Percentiles rank a stretch among this genome's conserved stretches.
These are phyloP conservation scores for Eubucco bourcierii DNA, from an alignment of 2,113 vertebrate genomes.

Conservation along the genomic window DNA sequence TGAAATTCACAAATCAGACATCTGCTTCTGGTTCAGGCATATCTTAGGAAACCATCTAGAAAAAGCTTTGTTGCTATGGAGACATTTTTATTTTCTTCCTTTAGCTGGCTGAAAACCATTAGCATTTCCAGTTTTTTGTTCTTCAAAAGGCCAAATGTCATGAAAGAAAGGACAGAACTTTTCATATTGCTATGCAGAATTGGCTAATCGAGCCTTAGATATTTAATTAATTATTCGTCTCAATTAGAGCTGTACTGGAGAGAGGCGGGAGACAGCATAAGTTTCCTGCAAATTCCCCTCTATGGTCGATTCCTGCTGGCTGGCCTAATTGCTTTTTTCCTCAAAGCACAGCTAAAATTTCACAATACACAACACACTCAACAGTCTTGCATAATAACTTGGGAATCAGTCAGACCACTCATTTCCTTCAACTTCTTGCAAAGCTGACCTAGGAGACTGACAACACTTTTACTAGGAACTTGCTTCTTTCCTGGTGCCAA, in stretches of 20 bases:
- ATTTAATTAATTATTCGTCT: slow-evolving; percentile 59
- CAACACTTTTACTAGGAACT: background rate
- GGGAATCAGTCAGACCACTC: background rate
- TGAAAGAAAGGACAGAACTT: slow-evolving; percentile 72
- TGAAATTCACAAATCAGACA: slow-evolving; percentile 84
- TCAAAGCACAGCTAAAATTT: slow-evolving; percentile 23
- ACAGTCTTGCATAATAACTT: background rate
- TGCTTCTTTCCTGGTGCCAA: background rate
- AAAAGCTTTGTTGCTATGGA: slow-evolving; percentile 88
- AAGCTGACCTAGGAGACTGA: background rate
- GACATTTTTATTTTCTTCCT: slow-evolving; percentile 82
- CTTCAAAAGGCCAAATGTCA: slow-evolving; percentile 80
- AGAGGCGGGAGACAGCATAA: slow-evolving; percentile 15
- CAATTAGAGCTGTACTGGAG: slow-evolving; percentile 57
- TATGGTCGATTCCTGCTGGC: background rate
- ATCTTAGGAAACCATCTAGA: slow-evolving; percentile 85
- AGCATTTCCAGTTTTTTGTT: slow-evolving; percentile 85
- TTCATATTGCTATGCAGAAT: slow-evolving; percentile 61
- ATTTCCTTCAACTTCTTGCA: background rate
- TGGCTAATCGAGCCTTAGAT: slow-evolving; percentile 56
- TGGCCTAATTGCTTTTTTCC: background rate
- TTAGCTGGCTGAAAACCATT: slow-evolving; percentile 80
- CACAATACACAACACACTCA: slow-evolving; percentile 1
- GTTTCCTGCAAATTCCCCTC: slow-evolving; percentile 2
- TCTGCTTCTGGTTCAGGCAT: slow-evolving; percentile 84